Conservation (phyloP, 2,113 vertebrate genomes). For the Illadopsis cleaveri region DNA sequence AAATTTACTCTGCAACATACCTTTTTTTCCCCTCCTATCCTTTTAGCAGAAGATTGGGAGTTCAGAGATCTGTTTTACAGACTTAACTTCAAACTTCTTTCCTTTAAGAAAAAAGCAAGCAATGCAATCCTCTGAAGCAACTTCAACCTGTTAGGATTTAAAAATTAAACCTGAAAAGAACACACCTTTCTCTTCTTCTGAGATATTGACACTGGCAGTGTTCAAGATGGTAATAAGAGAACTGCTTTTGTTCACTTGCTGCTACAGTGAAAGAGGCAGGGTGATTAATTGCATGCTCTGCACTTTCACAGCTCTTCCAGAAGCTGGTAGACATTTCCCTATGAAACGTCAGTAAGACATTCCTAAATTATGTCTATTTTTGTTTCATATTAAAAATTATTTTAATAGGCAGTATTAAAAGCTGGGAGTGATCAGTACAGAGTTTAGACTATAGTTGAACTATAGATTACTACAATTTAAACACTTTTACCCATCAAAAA, state of each 20-base stretch:
- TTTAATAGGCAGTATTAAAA: not conserved
- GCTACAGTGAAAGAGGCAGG: not conserved
- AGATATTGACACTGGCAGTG: not conserved
- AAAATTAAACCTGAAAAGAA: not conserved
- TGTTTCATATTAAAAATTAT: not conserved
- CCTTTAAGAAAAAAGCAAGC: not conserved
- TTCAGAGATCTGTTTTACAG: not conserved
- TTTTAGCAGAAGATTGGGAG: not conserved
- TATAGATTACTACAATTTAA: not conserved
- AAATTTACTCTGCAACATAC: not conserved
- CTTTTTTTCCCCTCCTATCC: accelerated
- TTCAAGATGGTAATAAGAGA: not conserved
- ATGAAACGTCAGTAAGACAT: not conserved
- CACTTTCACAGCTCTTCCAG: not conserved
- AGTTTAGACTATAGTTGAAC: not conserved
- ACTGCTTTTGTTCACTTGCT: not conserved
- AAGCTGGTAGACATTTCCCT: not conserved
- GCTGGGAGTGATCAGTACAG: not conserved
- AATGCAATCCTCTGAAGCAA: not conserved
- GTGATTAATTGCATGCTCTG: not conserved
- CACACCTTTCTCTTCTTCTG: not conserved
- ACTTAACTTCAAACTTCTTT: not conserved
- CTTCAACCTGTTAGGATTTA: not conserved
- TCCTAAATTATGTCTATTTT: not conserved
- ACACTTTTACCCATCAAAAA: not conserved